Evolutionary conservation across 1,140 invertebrate species (phyloP).

Genomic region (Tetramorium alpestre): DNA sequence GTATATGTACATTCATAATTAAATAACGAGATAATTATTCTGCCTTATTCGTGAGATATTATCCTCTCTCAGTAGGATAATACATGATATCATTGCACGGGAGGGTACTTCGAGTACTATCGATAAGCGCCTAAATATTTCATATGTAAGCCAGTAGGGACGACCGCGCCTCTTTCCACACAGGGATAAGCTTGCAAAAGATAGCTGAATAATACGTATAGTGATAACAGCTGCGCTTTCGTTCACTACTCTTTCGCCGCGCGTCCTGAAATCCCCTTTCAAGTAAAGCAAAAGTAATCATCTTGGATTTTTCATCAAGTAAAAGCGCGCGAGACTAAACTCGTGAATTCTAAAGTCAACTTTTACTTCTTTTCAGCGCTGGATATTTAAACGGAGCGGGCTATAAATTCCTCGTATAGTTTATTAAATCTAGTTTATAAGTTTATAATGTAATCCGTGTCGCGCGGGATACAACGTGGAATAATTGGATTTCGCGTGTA

Average conservation of each 20-base stretch:
- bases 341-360: constrained; percentile 25
- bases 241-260: constrained; percentile 42
- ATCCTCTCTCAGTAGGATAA: not conserved
- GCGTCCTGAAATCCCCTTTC: constrained; percentile 32
- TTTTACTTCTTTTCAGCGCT: not conserved
- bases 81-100: not conserved
- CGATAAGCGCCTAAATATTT: constrained; percentile 53
- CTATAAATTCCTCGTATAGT: not conserved
- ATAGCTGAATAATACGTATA: constrained; percentile 66
- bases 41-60: not conserved
- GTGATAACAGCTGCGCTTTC: constrained; percentile 68
- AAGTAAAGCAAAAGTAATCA: constrained; percentile 62
- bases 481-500: not conserved
- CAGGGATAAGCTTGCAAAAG: constrained; percentile 34
- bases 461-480: too few species aligned
- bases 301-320: constrained; percentile 49
- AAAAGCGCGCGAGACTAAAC: constrained; percentile 22
- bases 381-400: not conserved
- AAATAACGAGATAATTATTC: constrained; percentile 1
- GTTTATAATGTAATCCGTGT: not conserved
- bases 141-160: constrained; percentile 37
- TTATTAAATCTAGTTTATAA: constrained; percentile 20
- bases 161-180: constrained; percentile 30
- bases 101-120: not conserved
- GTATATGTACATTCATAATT: not conserved